Evolutionary conservation across 2,113 vertebrate genomes (phyloP), one percentile per base, ranked within the genome.

Genomic region (Calonectris borealis): DNA sequence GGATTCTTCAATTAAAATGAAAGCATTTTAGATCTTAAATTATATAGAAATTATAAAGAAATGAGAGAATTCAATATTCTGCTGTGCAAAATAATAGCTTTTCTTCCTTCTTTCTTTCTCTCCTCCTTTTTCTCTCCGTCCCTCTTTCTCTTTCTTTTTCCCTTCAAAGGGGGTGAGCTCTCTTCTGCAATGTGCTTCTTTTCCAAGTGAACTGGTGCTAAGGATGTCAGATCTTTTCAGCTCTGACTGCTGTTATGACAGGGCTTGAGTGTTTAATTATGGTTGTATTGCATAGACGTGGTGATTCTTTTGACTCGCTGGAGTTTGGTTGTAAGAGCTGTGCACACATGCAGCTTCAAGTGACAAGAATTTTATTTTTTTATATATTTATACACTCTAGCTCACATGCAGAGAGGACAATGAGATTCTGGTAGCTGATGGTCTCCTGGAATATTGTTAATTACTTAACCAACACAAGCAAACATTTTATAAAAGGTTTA

Each of bases 241-340:
- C 82, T 83, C 64, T 94, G 83, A 64, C 73, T 94, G 91, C 70
- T 95, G 62, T 65, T 91, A 18, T 80, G 95, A 70, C 83, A 94
- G 71, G 58, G 38, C 55, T 77, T 71, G 93, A 95, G 55, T 88
- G 68, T 96, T 96, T 97, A 93, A 96, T 96, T 97, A 82, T 3
- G 51, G 71, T 42, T 70, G 16, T 49, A 34, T 75, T 82, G 16
- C n/a, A 25, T 3, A 75, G 55, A 75, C 1, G 1, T 24, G 52
- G 60, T 8, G 69, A 65, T 82, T 85, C 72, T 83, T 88, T 89
- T 51, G 64, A 79, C 65, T 94, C 2, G 2, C 66, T n/a, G 72
- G 65, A 86, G 51, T 80, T 86, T 61, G 62, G 72, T 20, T 75
- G 34, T 26, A 66, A 79, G 64, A 71, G 44, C 46, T 91, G 48